Conservation (phyloP, 1,140 invertebrate species). For the Hermetia illucens region DNA sequence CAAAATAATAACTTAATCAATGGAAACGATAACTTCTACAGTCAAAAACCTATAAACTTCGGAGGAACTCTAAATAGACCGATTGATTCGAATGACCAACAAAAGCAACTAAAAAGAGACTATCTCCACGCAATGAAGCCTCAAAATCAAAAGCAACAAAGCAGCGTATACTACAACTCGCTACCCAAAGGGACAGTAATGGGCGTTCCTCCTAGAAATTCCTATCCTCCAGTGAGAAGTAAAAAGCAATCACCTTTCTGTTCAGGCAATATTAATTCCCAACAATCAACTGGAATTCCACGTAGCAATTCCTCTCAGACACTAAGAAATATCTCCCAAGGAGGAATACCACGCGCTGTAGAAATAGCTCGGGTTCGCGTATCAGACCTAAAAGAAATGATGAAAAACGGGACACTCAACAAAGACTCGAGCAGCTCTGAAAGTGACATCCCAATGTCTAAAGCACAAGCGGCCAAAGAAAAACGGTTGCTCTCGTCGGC, state of each 20-base stretch:
- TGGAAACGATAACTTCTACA: no score
- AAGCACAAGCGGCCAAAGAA: conserved; percentile 9
- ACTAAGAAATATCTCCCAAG: not conserved
- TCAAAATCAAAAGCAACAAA: conserved; percentile 24
- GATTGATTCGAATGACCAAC: not conserved
- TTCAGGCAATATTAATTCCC: conserved; percentile 13
- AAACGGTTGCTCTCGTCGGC: conserved; percentile 22
- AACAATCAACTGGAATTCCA: conserved; percentile 1
- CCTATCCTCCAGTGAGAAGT: conserved; percentile 40
- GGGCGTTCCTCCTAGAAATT: conserved; percentile 38
- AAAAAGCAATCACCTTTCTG: conserved; percentile 28
- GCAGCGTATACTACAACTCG: conserved; percentile 20
- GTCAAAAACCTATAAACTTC: not conserved
- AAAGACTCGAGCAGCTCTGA: conserved; percentile 25
- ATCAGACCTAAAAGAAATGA: conserved; percentile 28
- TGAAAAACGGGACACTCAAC: conserved; percentile 16
- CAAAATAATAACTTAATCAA: no score
- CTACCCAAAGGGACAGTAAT: conserved; percentile 21
- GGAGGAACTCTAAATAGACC: not conserved
- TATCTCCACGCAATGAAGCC: conserved; percentile 29
- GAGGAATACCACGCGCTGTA: conserved; percentile 18
- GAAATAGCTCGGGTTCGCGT: conserved; percentile 25
- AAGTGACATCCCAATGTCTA: conserved; percentile 15
- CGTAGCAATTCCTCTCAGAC: conserved; percentile 19
- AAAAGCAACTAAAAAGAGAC: conserved; percentile 15